Evolutionary conservation across 2,797 vertebrate genomes (phyloP).

Genomic region (Merluccius polli): DNA sequence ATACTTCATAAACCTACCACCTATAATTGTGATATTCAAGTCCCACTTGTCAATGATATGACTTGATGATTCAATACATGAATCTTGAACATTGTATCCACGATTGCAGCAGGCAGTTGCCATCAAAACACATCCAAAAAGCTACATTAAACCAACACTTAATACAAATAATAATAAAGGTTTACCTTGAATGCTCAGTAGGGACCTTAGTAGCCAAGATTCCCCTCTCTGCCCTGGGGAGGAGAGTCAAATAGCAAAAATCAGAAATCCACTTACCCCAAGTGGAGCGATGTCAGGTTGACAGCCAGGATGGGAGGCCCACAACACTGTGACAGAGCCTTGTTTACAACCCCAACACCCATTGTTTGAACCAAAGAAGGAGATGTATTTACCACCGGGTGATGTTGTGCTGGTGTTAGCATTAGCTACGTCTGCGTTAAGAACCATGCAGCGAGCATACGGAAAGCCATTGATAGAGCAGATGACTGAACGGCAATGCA

Average conservation of each 20-base stretch:
- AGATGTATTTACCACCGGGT: conserved; percentile 44
- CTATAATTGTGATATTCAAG: not conserved
- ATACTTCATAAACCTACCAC: not conserved
- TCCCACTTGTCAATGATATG: not conserved
- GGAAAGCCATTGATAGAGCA: conserved; percentile 40
- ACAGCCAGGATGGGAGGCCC: conserved; percentile 65
- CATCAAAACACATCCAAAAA: not conserved
- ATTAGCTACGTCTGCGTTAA: conserved; percentile 47
- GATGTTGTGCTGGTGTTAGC: conserved; percentile 37
- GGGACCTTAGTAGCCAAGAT: conserved; percentile 69
- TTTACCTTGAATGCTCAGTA: conserved; percentile 73
- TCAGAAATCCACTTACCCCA: conserved; percentile 76
- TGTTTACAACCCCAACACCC: conserved; percentile 35
- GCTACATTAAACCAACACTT: not conserved
- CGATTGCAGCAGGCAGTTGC: not conserved
- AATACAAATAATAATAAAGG: conserved; percentile 45
- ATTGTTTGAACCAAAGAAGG: conserved; percentile 45
- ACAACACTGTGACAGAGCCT: conserved; percentile 60
- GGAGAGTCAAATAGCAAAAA: conserved; percentile 71
- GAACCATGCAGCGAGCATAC: conserved; percentile 61
- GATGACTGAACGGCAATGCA: conserved; percentile 43
- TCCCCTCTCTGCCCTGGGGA: conserved; percentile 71
- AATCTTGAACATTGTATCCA: conserved; percentile 4
- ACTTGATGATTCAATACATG: conserved; percentile 30
- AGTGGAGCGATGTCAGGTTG: conserved; percentile 62